Conservation (phyloP, 2,797 vertebrate species). For the Hydrocynus forskahlii region DNA sequence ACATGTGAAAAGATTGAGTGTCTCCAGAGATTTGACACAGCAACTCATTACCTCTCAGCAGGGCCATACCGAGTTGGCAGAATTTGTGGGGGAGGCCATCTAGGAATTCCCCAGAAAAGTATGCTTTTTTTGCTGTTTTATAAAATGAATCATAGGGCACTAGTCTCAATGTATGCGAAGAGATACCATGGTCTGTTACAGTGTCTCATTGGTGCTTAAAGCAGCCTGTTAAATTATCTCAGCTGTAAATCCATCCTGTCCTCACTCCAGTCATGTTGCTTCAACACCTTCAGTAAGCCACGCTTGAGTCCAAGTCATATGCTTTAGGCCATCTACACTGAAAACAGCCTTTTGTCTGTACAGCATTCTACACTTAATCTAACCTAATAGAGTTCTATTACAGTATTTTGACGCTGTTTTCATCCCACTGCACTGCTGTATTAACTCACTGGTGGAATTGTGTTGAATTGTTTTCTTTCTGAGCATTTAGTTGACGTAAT, state of each 20-base stretch:
- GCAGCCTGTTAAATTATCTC: neutral
- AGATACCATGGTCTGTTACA: neutral
- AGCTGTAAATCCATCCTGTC: slow-evolving; percentile 6
- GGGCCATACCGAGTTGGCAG: neutral
- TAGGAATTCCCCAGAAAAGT: neutral
- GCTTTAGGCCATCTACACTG: neutral
- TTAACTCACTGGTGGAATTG: too few relatives aligned
- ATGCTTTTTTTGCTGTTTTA: neutral
- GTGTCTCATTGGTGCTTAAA: neutral
- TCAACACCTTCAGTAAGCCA: neutral
- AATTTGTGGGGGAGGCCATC: neutral
- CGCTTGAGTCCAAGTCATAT: neutral
- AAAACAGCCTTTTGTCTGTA: neutral
- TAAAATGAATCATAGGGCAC: neutral
- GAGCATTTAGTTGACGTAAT: too few relatives aligned
- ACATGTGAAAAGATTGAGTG: neutral
- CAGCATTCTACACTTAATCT: neutral
- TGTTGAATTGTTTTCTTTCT: too few relatives aligned
- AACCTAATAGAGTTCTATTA: too few relatives aligned
- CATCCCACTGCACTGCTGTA: too few relatives aligned
- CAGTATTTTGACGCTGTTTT: too few relatives aligned
- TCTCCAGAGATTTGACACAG: slow-evolving; percentile 36
- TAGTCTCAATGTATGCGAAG: neutral
- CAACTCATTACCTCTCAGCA: slow-evolving; percentile 26
- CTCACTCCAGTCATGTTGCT: neutral